These are phyloP conservation scores for Rhombomys opimus DNA, from an alignment of 2,113 vertebrate species.

Conservation along the genomic window DNA sequence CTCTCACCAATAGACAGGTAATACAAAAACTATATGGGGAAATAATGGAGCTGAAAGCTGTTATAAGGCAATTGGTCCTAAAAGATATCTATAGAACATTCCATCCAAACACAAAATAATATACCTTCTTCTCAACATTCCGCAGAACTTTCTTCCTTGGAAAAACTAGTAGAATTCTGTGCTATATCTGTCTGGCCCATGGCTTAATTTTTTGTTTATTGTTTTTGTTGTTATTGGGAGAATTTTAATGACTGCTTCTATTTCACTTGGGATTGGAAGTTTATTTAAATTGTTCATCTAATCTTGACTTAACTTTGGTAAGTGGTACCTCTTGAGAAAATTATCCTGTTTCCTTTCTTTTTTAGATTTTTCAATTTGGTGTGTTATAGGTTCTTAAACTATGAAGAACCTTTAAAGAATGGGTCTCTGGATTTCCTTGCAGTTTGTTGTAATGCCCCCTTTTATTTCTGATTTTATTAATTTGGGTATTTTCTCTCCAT, in stretches of 20 bases:
- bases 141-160: neutral
- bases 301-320: no score
- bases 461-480: neutral
- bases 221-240: neutral
- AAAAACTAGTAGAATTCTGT: neutral
- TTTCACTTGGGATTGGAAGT: neutral
- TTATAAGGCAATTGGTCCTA: neutral
- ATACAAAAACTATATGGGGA: neutral
- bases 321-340: neutral
- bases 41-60: neutral
- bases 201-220: no score
- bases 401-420: no score
- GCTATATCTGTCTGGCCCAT: neutral
- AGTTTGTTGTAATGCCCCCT: neutral
- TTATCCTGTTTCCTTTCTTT: neutral
- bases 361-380: neutral
- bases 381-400: neutral
- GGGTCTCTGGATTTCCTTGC: neutral
- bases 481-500: no score
- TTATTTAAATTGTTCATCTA: neutral
- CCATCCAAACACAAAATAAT: neutral
- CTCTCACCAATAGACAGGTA: neutral
- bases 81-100: neutral
- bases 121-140: neutral
- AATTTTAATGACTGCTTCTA: neutral